Evolutionary conservation across 2,113 vertebrate species (phyloP).

Genomic region (Pongo abelii): DNA sequence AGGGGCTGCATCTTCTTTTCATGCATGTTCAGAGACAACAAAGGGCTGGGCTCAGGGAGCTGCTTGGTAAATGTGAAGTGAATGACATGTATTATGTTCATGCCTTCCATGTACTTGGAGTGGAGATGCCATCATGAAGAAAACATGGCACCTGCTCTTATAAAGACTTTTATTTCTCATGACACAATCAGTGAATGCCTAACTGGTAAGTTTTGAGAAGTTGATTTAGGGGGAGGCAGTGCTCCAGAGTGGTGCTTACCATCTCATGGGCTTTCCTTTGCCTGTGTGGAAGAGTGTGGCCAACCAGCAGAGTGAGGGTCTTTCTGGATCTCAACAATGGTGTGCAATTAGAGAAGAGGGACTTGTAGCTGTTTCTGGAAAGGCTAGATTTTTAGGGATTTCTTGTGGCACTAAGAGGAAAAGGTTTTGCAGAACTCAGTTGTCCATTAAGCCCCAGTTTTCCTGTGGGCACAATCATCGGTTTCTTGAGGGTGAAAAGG

Average conservation of each 20-base stretch:
- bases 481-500: neutral
- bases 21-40: neutral
- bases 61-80: neutral
- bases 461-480: neutral
- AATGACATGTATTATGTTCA: neutral
- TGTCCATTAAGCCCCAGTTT: neutral
- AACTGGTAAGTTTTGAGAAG: neutral
- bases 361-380: neutral
- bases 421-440: neutral
- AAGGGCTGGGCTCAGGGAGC: neutral
- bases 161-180: neutral
- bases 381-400: neutral
- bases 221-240: neutral
- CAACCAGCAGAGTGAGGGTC: neutral
- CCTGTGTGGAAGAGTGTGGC: neutral
- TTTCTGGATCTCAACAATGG: neutral
- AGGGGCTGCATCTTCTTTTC: neutral
- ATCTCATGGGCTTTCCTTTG: neutral
- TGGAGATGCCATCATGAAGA: neutral
- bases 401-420: neutral
- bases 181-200: too few species aligned
- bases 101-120: neutral
- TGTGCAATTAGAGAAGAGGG: neutral
- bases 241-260: too few species aligned
- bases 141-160: neutral